Evolutionary conservation across 2,113 vertebrate species (phyloP), one percentile per base, ranked within the genome.

Genomic region (Dipodomys spectabilis): DNA sequence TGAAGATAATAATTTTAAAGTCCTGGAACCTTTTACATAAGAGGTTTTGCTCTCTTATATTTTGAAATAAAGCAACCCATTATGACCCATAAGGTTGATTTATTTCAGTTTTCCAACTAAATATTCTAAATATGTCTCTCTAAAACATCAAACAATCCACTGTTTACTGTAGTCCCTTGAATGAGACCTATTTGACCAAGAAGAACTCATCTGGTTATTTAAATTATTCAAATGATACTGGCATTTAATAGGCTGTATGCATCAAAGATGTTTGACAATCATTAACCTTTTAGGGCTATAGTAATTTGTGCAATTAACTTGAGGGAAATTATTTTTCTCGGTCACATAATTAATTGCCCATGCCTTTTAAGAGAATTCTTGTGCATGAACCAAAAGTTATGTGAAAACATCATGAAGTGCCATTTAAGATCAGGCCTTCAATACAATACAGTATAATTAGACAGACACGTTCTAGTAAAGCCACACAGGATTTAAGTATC

Each of bases 231-330:
- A 49, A 93, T 81, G n/a, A 82, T 89, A 78, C 92, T 90, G 69
- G 93, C 89, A 92, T 90, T 95, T 96, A 97, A 95, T 96, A 45
- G 88, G 72, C 71, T 93, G 81, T 84, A 82, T 96, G 93, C 81
- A 97, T 95, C 96, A 96, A 82, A 90, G 80, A 93, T 79, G 92
- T 82, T 92, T 95, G 92, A 95, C 65, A 96, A 86, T 91, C 95
- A 96, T 97, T 97, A 97, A 97, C 95, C 95, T 97, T 96, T 96
- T 88, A 96, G 93, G 91, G 84, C 93, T 96, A 94, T 57, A 94
- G 86, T 94, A 95, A 97, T 97, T 94, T 96, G 94, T 94, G 95
- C 88, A 96, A 97, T 97, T 97, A 97, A 95, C 95, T 95, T 81
- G 44, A 67, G 86, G 78, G 64, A 97, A 97, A 97, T 96, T 89